A percentile compares a stretch with the other conserved stretches of the same genome.
Evolutionary conservation across 2,888 invertebrate species (phyloP).

Genomic region (Cheilosia scutellata): DNA sequence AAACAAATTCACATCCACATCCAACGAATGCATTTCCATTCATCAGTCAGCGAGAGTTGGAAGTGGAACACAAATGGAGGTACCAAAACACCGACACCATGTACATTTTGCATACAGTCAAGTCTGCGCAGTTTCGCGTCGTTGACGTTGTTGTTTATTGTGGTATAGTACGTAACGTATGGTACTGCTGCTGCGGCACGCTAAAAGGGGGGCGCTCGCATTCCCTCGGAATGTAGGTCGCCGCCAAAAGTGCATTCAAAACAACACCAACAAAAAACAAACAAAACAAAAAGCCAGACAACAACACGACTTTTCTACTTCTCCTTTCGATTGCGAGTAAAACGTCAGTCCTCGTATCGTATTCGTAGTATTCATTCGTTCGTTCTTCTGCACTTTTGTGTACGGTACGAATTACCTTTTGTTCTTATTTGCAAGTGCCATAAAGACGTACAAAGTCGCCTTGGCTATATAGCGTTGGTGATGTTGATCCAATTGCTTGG

Average conservation of each 20-base stretch:
- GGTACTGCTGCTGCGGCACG: not conserved
- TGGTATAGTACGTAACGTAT: no score
- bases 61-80: conserved; percentile 20
- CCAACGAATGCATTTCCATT: conserved; percentile 51
- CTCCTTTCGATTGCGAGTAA: conserved; percentile 64
- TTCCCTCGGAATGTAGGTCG: conserved; percentile 71
- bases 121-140: conserved; percentile 13
- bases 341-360: conserved; percentile 31
- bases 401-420: conserved; percentile 29
- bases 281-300: conserved; percentile 56
- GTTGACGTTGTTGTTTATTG: not conserved
- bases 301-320: conserved; percentile 66
- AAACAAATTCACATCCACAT: conserved; percentile 12
- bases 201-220: conserved; percentile 12
- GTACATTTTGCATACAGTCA: conserved; percentile 17
- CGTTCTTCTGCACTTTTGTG: conserved; percentile 5
- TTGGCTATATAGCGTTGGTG: conserved; percentile 22
- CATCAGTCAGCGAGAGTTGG: conserved; percentile 44
- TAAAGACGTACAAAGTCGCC: no score
- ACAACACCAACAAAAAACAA: conserved; percentile 40
- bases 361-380: not conserved
- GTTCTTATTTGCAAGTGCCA: conserved; percentile 30
- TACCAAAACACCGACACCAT: no score
- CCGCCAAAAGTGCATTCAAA: conserved; percentile 69
- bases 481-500: conserved; percentile 8